Conservation (phyloP, 1,140 invertebrate genomes). For the Drosophila seguyi region DNA sequence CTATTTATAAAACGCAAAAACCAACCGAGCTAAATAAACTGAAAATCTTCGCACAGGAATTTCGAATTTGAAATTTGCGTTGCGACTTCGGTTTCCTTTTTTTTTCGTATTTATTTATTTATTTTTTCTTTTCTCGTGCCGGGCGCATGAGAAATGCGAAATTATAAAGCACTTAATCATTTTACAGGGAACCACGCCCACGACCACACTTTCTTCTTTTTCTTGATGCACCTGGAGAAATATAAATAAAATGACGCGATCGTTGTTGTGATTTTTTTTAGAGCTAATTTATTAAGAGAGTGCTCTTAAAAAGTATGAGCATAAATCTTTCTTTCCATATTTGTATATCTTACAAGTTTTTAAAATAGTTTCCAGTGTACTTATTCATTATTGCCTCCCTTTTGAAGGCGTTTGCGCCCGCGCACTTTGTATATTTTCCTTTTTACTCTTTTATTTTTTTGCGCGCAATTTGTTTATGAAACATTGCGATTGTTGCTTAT, state of each 20-base stretch:
- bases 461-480: constrained; percentile 55
- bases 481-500: constrained; percentile 33
- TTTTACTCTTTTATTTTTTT: constrained; percentile 11
- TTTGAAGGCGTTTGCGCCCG: constrained; percentile 42
- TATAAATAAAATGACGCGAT: background rate
- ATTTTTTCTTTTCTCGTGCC: constrained; percentile 58
- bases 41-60: constrained; percentile 75
- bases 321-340: too few species aligned
- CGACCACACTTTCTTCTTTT: constrained; percentile 16
- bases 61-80: constrained; percentile 52
- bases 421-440: constrained; percentile 38
- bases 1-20: constrained; percentile 78
- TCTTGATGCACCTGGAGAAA: constrained; percentile 9
- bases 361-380: constrained; percentile 5
- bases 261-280: too few species aligned
- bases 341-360: background rate
- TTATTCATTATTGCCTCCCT: constrained; percentile 29
- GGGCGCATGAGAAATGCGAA: constrained; percentile 60
- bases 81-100: constrained; percentile 29
- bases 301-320: too few species aligned
- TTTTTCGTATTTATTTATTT: constrained; percentile 23
- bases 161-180: constrained; percentile 70
- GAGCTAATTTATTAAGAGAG: too few species aligned
- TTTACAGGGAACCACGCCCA: constrained; percentile 65
- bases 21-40: constrained; percentile 42